Evolutionary conservation across 2,888 invertebrate genomes (phyloP).

Genomic region (Thymelicus acteon): DNA sequence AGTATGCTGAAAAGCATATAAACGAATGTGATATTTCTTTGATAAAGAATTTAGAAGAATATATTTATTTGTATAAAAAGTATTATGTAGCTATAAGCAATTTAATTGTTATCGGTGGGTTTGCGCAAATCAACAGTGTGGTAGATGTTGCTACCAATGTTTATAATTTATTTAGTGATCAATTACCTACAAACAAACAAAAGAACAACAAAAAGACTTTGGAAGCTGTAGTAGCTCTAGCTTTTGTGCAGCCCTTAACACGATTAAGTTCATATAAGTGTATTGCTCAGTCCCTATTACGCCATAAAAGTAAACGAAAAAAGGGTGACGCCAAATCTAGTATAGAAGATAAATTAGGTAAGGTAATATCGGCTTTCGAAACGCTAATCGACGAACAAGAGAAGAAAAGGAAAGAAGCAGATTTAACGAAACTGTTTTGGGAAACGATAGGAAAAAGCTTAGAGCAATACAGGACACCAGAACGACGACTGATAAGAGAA

Average conservation of each 20-base stretch:
- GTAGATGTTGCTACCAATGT: slow-evolving; percentile 86
- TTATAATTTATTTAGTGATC: slow-evolving; percentile 84
- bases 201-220: slow-evolving; percentile 82
- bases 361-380: slow-evolving; percentile 86
- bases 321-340: slow-evolving; percentile 68
- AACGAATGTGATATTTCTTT: slow-evolving; percentile 88
- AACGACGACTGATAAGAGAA: slow-evolving; percentile 91
- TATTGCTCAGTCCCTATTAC: slow-evolving; percentile 84
- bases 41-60: slow-evolving; percentile 89
- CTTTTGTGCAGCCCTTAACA: slow-evolving; percentile 86
- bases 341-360: slow-evolving; percentile 82
- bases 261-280: slow-evolving; percentile 87
- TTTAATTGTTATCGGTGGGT: slow-evolving; percentile 89
- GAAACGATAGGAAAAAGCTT: slow-evolving; percentile 87
- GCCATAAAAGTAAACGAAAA: slow-evolving; percentile 75
- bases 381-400: slow-evolving; percentile 87
- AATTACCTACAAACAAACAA: slow-evolving; percentile 81
- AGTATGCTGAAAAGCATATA: slow-evolving; percentile 87
- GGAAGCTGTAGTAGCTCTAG: slow-evolving; percentile 85
- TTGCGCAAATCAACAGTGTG: slow-evolving; percentile 86
- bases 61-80: slow-evolving; percentile 88
- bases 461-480: slow-evolving; percentile 86
- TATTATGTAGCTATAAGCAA: slow-evolving; percentile 90
- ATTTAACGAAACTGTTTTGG: slow-evolving; percentile 90
- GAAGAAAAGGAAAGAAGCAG: slow-evolving; percentile 86